phyloP scores from a whole-genome alignment of 2,797 vertebrate species.

The Galagoides demidoff region DNA sequence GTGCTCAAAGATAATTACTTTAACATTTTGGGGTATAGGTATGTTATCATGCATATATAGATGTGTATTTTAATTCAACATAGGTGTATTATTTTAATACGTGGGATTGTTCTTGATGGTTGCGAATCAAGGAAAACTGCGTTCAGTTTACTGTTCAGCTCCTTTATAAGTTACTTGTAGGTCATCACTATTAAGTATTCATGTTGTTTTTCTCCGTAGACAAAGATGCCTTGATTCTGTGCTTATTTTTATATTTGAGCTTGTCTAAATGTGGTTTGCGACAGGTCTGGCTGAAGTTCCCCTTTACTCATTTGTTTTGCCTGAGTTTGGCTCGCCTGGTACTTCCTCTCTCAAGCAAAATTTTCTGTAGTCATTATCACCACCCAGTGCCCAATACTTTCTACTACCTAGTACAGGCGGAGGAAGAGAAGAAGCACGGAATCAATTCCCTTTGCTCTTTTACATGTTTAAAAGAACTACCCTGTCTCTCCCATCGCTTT shows the following conservation, averaged over 20 bases:
- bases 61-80: not conserved
- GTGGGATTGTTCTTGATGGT: not conserved
- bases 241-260: not conserved
- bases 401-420: not conserved
- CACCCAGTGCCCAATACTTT: not conserved
- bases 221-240: not conserved
- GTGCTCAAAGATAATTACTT: slow-evolving; percentile 6
- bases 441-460: not conserved
- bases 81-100: too few species aligned
- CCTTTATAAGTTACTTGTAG: slow-evolving; percentile 14
- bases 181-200: not conserved
- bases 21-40: not conserved
- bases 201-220: not conserved
- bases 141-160: not conserved
- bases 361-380: not conserved
- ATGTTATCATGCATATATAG: not conserved
- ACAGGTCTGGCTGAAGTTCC: not conserved
- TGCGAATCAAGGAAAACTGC: not conserved
- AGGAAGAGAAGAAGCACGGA: not conserved
- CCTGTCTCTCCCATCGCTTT: not conserved
- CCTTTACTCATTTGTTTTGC: not conserved
- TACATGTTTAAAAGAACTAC: not conserved
- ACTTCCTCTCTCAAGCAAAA: not conserved
- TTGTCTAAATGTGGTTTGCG: not conserved
- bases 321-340: not conserved